Percentiles rank a stretch among this genome's conserved stretches.
phyloP scores from a whole-genome alignment of 2,888 invertebrate species.

The Hofmannophila pseudospretella region DNA sequence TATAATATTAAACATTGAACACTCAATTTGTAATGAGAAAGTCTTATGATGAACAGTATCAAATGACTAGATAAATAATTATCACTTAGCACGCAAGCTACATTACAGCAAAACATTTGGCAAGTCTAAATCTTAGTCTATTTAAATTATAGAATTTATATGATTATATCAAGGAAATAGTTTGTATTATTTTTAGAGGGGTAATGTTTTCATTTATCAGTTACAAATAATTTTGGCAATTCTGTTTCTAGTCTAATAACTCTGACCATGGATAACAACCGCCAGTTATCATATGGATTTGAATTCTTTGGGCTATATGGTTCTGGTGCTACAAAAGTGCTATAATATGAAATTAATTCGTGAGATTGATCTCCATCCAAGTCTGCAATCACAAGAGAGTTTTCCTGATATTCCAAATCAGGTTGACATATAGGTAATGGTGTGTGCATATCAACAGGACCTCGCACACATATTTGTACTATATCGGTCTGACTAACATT shows the following conservation, averaged over 20 bases:
- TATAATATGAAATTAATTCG: conserved; percentile 87
- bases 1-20: conserved; percentile 33
- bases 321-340: conserved; percentile 77
- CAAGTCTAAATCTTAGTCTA: conserved; percentile 7
- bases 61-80: conserved; percentile 33
- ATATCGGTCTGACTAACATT: conserved; percentile 89
- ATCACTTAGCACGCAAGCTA: conserved; percentile 33
- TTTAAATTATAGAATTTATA: neutral
- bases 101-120: conserved; percentile 37
- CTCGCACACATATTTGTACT: conserved; percentile 82
- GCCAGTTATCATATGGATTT: conserved; percentile 73
- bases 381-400: conserved; percentile 85
- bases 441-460: conserved; percentile 41
- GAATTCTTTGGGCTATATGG: conserved; percentile 48
- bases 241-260: conserved; percentile 85
- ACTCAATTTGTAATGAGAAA: too few species aligned
- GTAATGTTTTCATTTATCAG: conserved; percentile 56
- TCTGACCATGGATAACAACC: conserved; percentile 82
- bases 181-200: too few species aligned
- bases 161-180: too few species aligned
- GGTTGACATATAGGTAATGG: conserved; percentile 82
- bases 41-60: neutral
- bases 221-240: conserved; percentile 82
- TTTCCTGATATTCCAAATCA: conserved; percentile 83
- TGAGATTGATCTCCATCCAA: conserved; percentile 86